A percentile compares a stretch with the other conserved stretches of the same genome.
Evolutionary conservation across 2,888 invertebrate genomes (phyloP).

Genomic region (Tryphoninae sp.): DNA sequence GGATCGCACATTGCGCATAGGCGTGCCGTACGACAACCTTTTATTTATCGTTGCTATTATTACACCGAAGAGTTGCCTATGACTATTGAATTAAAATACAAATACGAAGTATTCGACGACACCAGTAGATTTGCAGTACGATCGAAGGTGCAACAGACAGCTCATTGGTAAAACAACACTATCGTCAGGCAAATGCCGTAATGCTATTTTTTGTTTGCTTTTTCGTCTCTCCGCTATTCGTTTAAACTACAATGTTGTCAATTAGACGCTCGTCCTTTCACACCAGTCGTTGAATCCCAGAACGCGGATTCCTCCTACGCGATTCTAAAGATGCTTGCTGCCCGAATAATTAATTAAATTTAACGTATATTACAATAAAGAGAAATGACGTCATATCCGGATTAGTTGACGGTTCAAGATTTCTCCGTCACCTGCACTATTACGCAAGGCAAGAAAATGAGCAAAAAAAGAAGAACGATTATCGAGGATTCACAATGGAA

Average conservation of each 20-base stretch:
- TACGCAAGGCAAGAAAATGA: constrained; percentile 9
- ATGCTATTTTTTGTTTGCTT: constrained; percentile 26
- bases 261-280: constrained; percentile 28
- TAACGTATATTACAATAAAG: background rate
- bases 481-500: constrained; percentile 19
- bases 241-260: constrained; percentile 22
- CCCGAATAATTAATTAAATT: constrained; percentile 7
- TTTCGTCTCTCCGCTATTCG: background rate
- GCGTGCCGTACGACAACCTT: constrained; percentile 34
- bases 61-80: constrained; percentile 40
- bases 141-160: background rate
- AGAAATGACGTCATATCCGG: background rate
- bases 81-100: constrained; percentile 46
- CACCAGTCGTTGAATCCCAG: constrained; percentile 9
- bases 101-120: constrained; percentile 4
- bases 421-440: constrained; percentile 47
- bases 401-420: constrained; percentile 43
- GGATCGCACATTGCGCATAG: constrained; percentile 22
- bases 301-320: constrained; percentile 35
- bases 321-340: constrained; percentile 22
- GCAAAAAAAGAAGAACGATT: background rate
- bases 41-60: constrained; percentile 55
- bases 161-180: constrained; percentile 2
- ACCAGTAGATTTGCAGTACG: constrained; percentile 13
- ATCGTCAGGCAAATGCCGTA: background rate